A percentile compares a stretch with the other conserved stretches of the same genome.
phyloP scores from a whole-genome alignment of 2,797 vertebrate genomes.

The Phalloptychus januarius region DNA sequence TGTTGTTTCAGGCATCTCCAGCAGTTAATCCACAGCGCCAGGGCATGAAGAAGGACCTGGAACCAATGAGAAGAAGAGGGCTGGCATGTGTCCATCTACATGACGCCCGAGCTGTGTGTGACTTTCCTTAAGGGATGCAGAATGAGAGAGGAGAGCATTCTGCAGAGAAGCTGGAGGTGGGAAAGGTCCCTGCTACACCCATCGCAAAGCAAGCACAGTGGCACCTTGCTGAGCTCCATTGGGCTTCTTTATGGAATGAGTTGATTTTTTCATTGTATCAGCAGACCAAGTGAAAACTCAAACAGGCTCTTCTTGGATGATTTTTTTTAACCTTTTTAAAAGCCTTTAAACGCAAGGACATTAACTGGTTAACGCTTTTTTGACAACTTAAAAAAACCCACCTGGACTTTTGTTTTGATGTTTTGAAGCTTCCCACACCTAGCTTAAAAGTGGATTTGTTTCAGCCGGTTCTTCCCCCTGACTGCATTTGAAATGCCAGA shows the following conservation, averaged over 20 bases:
- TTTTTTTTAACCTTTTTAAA: constrained; percentile 18
- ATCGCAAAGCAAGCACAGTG: constrained; percentile 41
- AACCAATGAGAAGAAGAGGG: constrained; percentile 17
- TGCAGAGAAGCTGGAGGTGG: constrained; percentile 72
- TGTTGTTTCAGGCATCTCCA: constrained; percentile 36
- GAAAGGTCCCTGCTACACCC: constrained; percentile 56
- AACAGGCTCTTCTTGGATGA: constrained; percentile 26
- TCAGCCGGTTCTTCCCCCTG: constrained; percentile 36
- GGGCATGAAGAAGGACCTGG: constrained; percentile 28
- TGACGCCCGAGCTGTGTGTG: constrained; percentile 42
- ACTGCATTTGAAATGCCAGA: constrained; percentile 55
- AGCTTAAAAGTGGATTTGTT: constrained; percentile 36
- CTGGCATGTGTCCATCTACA: constrained; percentile 40
- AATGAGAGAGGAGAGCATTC: constrained; percentile 63
- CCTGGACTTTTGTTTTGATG: constrained; percentile 43
- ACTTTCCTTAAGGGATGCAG: constrained; percentile 48
- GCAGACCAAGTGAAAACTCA: constrained; percentile 46
- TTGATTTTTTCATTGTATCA: constrained; percentile 60
- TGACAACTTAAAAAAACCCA: constrained; percentile 23
- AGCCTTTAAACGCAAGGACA: constrained; percentile 35
- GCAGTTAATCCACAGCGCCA: constrained; percentile 4
- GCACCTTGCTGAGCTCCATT: constrained; percentile 47
- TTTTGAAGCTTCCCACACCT: constrained; percentile 24
- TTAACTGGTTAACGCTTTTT: constrained; percentile 19
- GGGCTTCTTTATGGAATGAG: constrained; percentile 70